Evolutionary conservation across 2,797 vertebrate species (phyloP).

Genomic region (Momotus momota): DNA sequence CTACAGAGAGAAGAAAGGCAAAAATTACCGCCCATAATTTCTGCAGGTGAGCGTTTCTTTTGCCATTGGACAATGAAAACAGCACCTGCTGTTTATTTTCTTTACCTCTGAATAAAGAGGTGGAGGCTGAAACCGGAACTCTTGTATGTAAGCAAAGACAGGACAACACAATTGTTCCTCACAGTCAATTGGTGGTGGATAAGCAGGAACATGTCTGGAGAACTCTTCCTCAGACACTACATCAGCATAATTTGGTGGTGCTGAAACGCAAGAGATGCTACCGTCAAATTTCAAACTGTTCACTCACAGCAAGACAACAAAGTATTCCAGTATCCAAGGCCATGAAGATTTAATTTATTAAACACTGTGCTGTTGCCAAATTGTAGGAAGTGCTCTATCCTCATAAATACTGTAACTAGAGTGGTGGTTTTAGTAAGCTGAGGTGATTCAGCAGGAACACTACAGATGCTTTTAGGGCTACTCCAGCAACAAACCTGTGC

Average conservation of each 20-base stretch:
- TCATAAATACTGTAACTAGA: neutral
- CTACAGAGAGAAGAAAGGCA: slow-evolving; percentile 60
- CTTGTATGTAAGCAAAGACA: slow-evolving; percentile 81
- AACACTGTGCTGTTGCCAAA: neutral
- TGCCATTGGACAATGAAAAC: neutral
- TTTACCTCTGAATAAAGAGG: slow-evolving; percentile 86
- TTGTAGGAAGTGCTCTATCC: neutral
- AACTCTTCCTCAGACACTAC: slow-evolving; percentile 84
- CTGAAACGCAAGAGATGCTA: slow-evolving; percentile 61
- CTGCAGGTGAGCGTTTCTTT: neutral
- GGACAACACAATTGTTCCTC: slow-evolving; percentile 76
- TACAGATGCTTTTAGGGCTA: neutral
- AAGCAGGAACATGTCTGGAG: slow-evolving; percentile 70
- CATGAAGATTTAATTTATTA: neutral
- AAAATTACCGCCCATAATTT: slow-evolving; percentile 8
- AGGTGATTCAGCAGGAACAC: neutral
- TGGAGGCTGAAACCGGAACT: slow-evolving; percentile 85
- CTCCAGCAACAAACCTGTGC: neutral
- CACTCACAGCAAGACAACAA: neutral
- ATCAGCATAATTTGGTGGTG: slow-evolving; percentile 86
- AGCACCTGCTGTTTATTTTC: slow-evolving; percentile 46
- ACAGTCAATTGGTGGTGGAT: slow-evolving; percentile 63
- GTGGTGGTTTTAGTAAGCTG: neutral
- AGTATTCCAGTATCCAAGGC: neutral
- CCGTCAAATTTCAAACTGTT: neutral